Evolutionary conservation across 2,113 vertebrate species (phyloP).

Genomic region (Heterochromis multidens): DNA sequence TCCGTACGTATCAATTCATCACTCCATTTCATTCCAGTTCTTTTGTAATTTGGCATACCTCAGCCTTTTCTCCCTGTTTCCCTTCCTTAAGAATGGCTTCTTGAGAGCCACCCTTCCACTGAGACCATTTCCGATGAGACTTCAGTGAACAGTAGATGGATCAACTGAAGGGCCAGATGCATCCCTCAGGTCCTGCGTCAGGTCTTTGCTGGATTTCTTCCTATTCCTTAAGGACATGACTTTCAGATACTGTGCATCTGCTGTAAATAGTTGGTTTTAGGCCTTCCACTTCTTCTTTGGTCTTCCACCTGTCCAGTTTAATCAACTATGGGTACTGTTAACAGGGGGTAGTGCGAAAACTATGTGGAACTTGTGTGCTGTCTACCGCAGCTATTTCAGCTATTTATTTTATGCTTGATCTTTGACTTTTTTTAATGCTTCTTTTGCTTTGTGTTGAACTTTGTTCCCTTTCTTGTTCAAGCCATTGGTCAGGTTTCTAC

Average conservation of each 20-base stretch:
- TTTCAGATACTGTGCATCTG: too few species aligned
- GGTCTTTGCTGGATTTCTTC: background rate
- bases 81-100: background rate
- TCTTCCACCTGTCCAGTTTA: background rate
- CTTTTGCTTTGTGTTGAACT: background rate
- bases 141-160: accelerated
- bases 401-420: too few species aligned
- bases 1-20: background rate
- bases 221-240: too few species aligned
- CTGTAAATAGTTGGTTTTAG: too few species aligned
- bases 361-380: background rate
- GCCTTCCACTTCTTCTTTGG: background rate
- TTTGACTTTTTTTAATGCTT: too few species aligned
- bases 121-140: background rate
- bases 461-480: background rate
- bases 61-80: background rate
- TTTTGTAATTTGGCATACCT: background rate
- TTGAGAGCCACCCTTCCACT: background rate
- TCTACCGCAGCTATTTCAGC: background rate
- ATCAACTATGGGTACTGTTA: background rate
- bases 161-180: background rate
- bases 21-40: background rate
- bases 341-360: background rate
- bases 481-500: background rate
- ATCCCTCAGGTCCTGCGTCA: background rate